A percentile compares a stretch with the other conserved stretches of the same genome.
These are phyloP conservation scores for Sturmia bella DNA, from an alignment of 2,888 invertebrate genomes.

Conservation along the genomic window DNA sequence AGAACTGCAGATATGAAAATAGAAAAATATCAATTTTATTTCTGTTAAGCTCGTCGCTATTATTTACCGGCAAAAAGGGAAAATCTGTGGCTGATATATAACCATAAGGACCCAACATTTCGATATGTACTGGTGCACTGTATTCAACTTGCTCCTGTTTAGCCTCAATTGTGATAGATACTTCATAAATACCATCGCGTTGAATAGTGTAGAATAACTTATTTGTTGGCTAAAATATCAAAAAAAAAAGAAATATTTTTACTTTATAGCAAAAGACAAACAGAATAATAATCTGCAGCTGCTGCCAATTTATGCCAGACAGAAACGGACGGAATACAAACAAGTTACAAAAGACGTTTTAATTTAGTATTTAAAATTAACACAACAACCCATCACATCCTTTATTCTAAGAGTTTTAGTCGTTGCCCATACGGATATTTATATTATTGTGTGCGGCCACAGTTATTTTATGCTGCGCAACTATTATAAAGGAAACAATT, in stretches of 20 bases:
- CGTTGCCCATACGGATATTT: too few relatives aligned
- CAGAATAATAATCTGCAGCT: neutral
- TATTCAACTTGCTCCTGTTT: slow-evolving; percentile 81
- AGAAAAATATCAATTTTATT: neutral
- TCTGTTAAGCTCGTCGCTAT: neutral
- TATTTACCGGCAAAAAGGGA: slow-evolving; percentile 90
- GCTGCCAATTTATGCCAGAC: too few relatives aligned
- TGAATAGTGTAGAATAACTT: slow-evolving; percentile 84
- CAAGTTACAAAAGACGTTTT: too few relatives aligned
- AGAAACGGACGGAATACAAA: too few relatives aligned
- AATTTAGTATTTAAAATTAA: too few relatives aligned
- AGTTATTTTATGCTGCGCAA: too few relatives aligned
- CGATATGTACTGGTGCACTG: slow-evolving; percentile 85
- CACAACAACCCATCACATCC: too few relatives aligned
- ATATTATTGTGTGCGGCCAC: too few relatives aligned
- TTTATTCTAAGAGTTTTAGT: too few relatives aligned
- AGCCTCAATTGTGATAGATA: slow-evolving; percentile 83
- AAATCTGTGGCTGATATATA: slow-evolving; percentile 94
- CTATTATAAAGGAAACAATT: too few relatives aligned
- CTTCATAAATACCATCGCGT: slow-evolving; percentile 88
- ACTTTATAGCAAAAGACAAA: neutral
- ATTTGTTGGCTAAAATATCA: slow-evolving; percentile 75
- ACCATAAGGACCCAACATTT: slow-evolving; percentile 88
- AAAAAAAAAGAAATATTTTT: neutral
- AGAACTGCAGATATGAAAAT: slow-evolving; percentile 85